A percentile compares a stretch with the other conserved stretches of the same genome.
Conservation (phyloP, 2,797 vertebrate genomes). For the Mormyrops boulengeri region DNA sequence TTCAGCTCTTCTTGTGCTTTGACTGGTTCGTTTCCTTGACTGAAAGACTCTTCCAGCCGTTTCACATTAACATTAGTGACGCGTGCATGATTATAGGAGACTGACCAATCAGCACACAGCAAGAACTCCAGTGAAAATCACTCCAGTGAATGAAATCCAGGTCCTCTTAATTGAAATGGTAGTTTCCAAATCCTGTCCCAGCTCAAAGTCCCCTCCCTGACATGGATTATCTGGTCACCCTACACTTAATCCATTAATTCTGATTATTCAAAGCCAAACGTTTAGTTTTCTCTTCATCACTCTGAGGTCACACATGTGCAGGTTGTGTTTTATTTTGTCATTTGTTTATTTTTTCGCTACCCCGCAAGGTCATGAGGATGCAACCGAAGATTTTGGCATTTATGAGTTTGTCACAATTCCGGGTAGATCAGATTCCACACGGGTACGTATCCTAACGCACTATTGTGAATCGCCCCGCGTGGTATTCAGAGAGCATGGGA, state of each 20-base stretch:
- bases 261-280: not conserved
- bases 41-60: not conserved
- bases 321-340: not conserved
- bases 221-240: not conserved
- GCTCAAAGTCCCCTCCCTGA: not conserved
- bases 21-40: not conserved
- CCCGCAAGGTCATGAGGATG: constrained; percentile 82
- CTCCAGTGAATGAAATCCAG: not conserved
- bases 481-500: not conserved
- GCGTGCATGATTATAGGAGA: not conserved
- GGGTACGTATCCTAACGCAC: constrained; percentile 54
- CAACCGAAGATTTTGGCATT: constrained; percentile 89
- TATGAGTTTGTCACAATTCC: constrained; percentile 92
- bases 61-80: not conserved
- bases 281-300: not conserved
- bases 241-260: not conserved
- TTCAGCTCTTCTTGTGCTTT: not conserved
- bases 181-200: not conserved
- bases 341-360: constrained; percentile 19
- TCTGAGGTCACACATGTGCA: constrained; percentile 12
- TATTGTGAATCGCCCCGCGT: not conserved
- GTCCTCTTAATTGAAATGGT: not conserved
- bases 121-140: not conserved
- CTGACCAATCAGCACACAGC: not conserved
- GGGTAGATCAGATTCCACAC: constrained; percentile 66